Evolutionary conservation across 1,140 invertebrate genomes (phyloP), one percentile per base, ranked within the genome.

Genomic region (Diprion similis): DNA sequence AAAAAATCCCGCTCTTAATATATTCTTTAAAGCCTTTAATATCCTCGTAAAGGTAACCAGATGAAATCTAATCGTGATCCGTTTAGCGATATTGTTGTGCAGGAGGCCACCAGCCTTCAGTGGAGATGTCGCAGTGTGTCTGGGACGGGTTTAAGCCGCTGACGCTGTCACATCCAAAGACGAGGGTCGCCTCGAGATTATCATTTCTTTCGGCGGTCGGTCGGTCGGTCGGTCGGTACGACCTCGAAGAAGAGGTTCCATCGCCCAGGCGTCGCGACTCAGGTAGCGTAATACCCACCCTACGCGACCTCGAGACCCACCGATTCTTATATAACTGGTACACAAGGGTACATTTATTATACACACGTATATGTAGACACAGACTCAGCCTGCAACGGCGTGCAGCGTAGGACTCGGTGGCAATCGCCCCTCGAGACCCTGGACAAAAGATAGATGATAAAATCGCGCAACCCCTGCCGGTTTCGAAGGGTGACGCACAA

Each of bases 41-140:
- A 17, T 59, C 51, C 51, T 59, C 51, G n/a, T 59, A 59, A 59
- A 59, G 51, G 51, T 59, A 59, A 59, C 51, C 51, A 59, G 51
- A 59, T 59, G 51, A 59, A 59, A 59, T 59, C 51, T 59, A 59
- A 59, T 59, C 51, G 51, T 59, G 51, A 59, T 59, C 51, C 51
- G 51, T 59, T 59, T 59, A 59, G 51, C 51, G 51, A 59, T 59
- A 59, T 59, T 59, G 51, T 59, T 59, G 51, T 59, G 51, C 51
- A 59, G 51, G 51, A 59, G 51, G 51, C 11, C 51, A 59, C 11
- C 51, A 9, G 51, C 51, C 51, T 59, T 17, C 51, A 9, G 51
- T 59, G 51, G 51, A 59, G 51, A 59, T 59, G 51, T 59, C 51
- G 51, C 51, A 59, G 11, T 17, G 11, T 17, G 51, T 59, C 51